Evolutionary conservation across 2,888 invertebrate genomes (phyloP).

Genomic region (Chymomyza fuscimana): DNA sequence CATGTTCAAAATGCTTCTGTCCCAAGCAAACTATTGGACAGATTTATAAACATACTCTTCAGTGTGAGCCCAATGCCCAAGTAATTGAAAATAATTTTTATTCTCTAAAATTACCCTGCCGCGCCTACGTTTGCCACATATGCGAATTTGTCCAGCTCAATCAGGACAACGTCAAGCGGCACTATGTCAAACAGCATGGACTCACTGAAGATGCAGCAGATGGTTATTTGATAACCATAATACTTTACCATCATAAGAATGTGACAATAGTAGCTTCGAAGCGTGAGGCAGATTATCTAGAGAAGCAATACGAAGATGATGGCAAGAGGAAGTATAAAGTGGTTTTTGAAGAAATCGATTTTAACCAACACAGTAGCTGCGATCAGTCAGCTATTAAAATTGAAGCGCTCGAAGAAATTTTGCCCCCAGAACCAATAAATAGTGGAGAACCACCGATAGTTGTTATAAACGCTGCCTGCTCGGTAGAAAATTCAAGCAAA

Average conservation of each 20-base stretch:
- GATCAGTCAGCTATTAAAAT: too few relatives aligned
- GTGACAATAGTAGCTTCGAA: conserved; percentile 37
- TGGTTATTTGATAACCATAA: conserved; percentile 37
- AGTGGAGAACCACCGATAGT: too few relatives aligned
- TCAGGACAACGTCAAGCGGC: conserved; percentile 83
- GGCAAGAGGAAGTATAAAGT: too few relatives aligned
- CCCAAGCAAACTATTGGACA: conserved; percentile 22
- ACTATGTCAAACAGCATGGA: conserved; percentile 80
- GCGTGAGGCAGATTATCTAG: conserved; percentile 7
- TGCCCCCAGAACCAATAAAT: too few relatives aligned
- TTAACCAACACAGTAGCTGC: too few relatives aligned
- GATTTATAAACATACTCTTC: conserved; percentile 43
- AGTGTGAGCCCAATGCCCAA: conserved; percentile 23
- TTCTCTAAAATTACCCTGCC: neutral
- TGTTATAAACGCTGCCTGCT: too few relatives aligned
- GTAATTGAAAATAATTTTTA: neutral
- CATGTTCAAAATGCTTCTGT: conserved; percentile 83
- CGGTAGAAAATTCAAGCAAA: too few relatives aligned
- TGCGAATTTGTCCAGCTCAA: conserved; percentile 88
- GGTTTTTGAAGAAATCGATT: too few relatives aligned
- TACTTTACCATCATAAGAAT: conserved; percentile 44
- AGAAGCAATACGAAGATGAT: too few relatives aligned
- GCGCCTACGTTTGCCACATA: conserved; percentile 84
- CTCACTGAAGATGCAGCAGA: conserved; percentile 33
- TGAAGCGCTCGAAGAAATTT: too few relatives aligned